Conservation (phyloP, 2,113 vertebrate genomes). For the Grammatotria lemairii region DNA sequence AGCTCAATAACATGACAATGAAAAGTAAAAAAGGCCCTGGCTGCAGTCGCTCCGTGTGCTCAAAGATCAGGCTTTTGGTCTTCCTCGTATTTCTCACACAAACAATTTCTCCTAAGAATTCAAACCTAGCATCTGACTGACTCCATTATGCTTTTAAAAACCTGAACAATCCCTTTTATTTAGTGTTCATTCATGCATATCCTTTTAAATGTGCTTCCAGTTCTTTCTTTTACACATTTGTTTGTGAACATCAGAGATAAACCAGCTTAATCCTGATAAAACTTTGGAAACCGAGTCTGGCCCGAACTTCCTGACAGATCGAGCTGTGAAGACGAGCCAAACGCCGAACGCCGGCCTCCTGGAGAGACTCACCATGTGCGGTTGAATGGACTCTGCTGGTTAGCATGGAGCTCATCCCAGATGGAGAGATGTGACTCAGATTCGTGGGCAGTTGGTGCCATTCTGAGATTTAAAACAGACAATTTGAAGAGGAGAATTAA, state of each 20-base stretch:
- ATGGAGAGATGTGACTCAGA: slow-evolving; percentile 27
- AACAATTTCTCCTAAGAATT: background rate
- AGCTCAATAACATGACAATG: background rate
- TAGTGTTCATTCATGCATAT: rapidly evolving
- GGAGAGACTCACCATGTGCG: slow-evolving; percentile 30
- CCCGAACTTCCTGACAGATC: background rate
- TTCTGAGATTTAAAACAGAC: slow-evolving; percentile 25
- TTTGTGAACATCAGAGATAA: background rate
- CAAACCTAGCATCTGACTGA: background rate
- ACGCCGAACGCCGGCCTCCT: background rate
- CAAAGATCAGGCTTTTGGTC: rapidly evolving
- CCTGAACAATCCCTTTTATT: background rate
- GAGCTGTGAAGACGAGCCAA: background rate
- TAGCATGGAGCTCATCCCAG: slow-evolving; percentile 20
- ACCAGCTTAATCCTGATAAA: background rate
- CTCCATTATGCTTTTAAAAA: rapidly evolving
- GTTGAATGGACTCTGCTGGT: slow-evolving; percentile 33
- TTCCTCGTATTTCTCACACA: background rate
- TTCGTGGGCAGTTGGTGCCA: slow-evolving; percentile 31
- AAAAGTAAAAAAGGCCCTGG: background rate
- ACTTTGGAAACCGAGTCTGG: background rate
- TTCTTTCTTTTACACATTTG: background rate
- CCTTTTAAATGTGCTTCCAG: background rate
- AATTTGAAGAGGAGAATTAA: background rate
- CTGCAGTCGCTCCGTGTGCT: background rate